Percentiles rank a stretch among this genome's conserved stretches.
Conservation (phyloP, 2,113 vertebrate species). For the Rhagologus leucostigma region DNA sequence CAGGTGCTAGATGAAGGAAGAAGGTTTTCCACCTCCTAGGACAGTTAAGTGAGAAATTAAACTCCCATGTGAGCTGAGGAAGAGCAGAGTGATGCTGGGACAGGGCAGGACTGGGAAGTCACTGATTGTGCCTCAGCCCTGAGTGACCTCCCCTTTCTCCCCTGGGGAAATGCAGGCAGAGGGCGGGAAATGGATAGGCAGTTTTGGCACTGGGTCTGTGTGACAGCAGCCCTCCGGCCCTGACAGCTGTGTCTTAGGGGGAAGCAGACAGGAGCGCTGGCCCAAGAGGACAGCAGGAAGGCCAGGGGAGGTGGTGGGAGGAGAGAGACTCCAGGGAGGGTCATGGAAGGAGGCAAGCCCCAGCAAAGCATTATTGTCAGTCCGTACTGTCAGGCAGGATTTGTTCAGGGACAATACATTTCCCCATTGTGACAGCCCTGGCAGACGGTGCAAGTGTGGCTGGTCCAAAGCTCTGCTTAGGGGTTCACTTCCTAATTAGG, state of each 20-base stretch:
- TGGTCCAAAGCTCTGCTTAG: background rate
- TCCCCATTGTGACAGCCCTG: background rate
- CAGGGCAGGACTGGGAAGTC: background rate
- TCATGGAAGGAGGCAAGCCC: background rate
- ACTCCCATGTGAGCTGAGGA: background rate
- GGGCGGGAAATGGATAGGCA: too few relatives aligned
- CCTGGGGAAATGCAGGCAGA: background rate
- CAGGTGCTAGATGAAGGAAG: background rate
- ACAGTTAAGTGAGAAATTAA: background rate
- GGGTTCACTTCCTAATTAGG: background rate
- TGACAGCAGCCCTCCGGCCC: background rate
- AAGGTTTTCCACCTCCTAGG: background rate
- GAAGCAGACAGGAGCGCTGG: background rate
- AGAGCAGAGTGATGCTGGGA: background rate
- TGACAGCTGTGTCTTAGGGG: background rate
- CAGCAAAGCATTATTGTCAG: background rate
- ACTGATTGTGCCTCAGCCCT: background rate
- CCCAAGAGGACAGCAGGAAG: background rate
- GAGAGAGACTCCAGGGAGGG: accelerated
- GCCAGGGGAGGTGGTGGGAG: accelerated
- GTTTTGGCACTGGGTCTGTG: background rate
- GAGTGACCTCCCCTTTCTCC: accelerated
- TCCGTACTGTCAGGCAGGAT: background rate
- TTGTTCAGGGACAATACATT: background rate
- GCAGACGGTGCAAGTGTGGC: background rate